Percentiles rank a stretch among this genome's conserved stretches.
Conservation (phyloP, 2,113 vertebrate species). For the human region DNA sequence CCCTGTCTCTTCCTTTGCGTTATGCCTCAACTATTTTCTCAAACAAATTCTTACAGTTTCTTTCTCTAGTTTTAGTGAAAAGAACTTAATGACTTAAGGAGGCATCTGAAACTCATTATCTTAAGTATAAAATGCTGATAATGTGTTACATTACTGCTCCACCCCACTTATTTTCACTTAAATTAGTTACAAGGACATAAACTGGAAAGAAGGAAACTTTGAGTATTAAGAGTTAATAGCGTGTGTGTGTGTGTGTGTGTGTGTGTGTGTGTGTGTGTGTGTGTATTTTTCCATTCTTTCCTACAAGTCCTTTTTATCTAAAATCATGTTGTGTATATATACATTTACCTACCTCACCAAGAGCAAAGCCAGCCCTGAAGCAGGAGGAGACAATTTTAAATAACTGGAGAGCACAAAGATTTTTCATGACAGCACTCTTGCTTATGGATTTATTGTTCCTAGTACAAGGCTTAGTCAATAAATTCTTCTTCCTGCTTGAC, state of each 20-base stretch:
- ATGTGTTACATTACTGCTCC: not conserved
- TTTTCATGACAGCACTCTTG: not conserved
- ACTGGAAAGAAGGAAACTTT: not conserved
- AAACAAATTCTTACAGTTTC: not conserved
- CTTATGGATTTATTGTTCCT: constrained; percentile 24
- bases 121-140: not conserved
- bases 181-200: not conserved
- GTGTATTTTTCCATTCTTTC: not conserved
- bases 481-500: not conserved
- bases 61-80: not conserved
- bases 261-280: not conserved
- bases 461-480: constrained; percentile 8
- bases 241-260: too few species aligned
- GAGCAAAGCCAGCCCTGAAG: not conserved
- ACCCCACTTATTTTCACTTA: not conserved
- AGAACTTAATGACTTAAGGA: not conserved
- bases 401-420: not conserved
- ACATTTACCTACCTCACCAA: not conserved
- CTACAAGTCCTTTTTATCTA: not conserved
- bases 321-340: not conserved
- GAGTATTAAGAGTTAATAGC: not conserved
- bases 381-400: not conserved
- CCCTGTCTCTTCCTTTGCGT: too few species aligned
- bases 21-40: not conserved
- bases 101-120: not conserved